phyloP scores from a whole-genome alignment of 2,113 vertebrate species.

The Hystrix brachyura region DNA sequence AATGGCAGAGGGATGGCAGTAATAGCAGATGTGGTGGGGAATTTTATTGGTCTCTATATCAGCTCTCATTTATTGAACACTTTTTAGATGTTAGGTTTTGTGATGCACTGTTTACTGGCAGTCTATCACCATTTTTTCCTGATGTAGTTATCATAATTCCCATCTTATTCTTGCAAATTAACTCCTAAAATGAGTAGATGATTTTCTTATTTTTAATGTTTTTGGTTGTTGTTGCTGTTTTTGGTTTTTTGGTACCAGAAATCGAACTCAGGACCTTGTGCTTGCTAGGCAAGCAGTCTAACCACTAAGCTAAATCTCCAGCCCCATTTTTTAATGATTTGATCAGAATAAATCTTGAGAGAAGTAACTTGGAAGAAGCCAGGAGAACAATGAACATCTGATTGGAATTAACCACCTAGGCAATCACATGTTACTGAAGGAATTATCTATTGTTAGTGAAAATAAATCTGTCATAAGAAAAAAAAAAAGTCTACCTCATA shows the following conservation, averaged over 20 bases:
- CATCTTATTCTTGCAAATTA: not conserved
- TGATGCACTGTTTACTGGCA: not conserved
- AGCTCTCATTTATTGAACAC: not conserved
- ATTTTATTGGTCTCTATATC: not conserved
- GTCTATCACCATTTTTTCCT: not conserved
- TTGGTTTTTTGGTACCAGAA: too few species aligned
- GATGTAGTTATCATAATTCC: not conserved
- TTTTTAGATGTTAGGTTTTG: not conserved
- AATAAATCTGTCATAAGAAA: not conserved
- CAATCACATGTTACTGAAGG: not conserved
- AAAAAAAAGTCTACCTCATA: not conserved
- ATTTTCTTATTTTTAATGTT: not conserved
- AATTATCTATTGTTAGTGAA: not conserved
- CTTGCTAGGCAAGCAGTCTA: too few species aligned
- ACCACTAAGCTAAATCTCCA: too few species aligned
- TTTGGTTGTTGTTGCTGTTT: not conserved
- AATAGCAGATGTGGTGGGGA: not conserved
- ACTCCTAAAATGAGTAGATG: not conserved
- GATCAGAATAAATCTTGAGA: not conserved
- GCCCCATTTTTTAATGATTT: not conserved
- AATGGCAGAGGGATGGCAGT: not conserved
- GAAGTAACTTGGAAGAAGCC: not conserved
- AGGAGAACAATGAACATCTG: not conserved
- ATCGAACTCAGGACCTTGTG: too few species aligned
- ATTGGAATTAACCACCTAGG: not conserved